phyloP scores from a whole-genome alignment of 64 coral and sea anemone species.

The Acropora yongei region DNA sequence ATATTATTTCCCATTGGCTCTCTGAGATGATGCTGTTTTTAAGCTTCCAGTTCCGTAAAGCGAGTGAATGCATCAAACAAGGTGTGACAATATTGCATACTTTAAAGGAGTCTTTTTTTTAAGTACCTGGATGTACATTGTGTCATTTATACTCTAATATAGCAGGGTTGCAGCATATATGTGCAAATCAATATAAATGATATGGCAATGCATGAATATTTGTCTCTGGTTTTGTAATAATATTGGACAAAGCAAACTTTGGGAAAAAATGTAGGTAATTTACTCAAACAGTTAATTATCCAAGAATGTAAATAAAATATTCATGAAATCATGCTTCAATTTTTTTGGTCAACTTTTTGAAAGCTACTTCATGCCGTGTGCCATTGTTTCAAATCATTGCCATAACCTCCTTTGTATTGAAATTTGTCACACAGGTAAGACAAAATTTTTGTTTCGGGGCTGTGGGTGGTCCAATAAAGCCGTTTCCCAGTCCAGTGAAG shows the following conservation, averaged over 20 bases:
- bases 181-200: too few relatives aligned
- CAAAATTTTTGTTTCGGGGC: conserved; percentile 24
- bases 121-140: not conserved
- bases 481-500: conserved; percentile 12
- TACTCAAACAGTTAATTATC: too few relatives aligned
- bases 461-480: conserved; percentile 38
- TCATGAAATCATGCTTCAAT: too few relatives aligned
- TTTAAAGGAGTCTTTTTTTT: not conserved
- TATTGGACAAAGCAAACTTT: too few relatives aligned
- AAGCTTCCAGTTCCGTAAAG: conserved; percentile 20
- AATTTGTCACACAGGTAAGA: not conserved
- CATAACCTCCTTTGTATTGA: not conserved
- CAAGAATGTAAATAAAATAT: too few relatives aligned
- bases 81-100: not conserved
- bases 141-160: not conserved
- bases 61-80: conserved; percentile 18
- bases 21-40: conserved; percentile 42
- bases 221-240: too few relatives aligned
- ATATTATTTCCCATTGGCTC: conserved; percentile 49
- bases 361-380: not conserved
- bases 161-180: not conserved
- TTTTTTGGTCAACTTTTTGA: too few relatives aligned
- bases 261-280: too few relatives aligned
- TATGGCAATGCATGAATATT: too few relatives aligned
- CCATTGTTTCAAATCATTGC: not conserved